phyloP scores from a whole-genome alignment of 2,113 vertebrate species.

The Callorhinus ursinus region DNA sequence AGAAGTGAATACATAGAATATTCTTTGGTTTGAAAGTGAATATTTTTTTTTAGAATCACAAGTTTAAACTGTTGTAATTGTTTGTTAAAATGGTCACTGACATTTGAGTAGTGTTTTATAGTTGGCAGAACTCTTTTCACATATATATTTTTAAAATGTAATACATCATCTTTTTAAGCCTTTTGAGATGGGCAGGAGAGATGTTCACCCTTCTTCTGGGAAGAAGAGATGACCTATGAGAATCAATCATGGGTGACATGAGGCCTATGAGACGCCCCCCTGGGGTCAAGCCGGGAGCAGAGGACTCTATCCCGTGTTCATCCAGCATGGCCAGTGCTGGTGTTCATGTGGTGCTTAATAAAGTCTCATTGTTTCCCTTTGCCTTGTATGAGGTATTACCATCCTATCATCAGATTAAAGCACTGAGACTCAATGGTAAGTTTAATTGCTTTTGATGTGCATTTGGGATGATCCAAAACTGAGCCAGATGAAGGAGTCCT shows the following conservation, averaged over 20 bases:
- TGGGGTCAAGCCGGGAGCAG: not conserved
- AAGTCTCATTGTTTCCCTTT: not conserved
- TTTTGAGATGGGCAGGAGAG: not conserved
- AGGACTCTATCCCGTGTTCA: not conserved
- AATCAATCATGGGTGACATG: not conserved
- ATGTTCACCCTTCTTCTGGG: not conserved
- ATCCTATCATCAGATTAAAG: not conserved
- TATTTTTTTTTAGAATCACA: constrained; percentile 10
- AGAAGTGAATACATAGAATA: not conserved
- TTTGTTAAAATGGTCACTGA: constrained; percentile 14
- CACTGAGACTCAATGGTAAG: not conserved
- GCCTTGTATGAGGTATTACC: not conserved
- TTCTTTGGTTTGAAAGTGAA: not conserved
- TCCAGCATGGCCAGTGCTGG: accelerated
- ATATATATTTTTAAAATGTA: not conserved
- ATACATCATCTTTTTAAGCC: not conserved
- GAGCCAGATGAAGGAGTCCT: not conserved
- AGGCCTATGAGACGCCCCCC: accelerated
- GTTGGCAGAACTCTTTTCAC: not conserved
- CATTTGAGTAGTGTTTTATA: not conserved
- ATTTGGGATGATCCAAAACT: not conserved
- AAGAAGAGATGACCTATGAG: not conserved
- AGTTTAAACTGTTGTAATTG: not conserved
- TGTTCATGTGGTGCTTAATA: accelerated
- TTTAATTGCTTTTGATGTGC: not conserved